These are phyloP conservation scores for Villa cingulata DNA, from an alignment of 2,888 invertebrate genomes.

Conservation along the genomic window DNA sequence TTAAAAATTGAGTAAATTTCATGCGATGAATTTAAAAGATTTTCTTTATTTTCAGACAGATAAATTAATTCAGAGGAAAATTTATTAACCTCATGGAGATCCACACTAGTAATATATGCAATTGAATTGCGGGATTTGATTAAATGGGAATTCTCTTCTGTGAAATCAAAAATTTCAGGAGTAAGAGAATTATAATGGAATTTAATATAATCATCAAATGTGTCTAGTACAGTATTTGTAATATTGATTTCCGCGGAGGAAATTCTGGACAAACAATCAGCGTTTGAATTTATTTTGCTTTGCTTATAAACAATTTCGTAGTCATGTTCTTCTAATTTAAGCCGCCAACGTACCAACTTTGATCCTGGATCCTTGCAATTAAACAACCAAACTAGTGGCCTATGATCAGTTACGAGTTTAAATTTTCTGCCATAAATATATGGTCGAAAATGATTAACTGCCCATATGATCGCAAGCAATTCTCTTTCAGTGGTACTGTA, in stretches of 20 bases:
- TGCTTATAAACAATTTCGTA: constrained; percentile 18
- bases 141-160: no score
- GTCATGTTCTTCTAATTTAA: constrained; percentile 20
- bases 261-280: constrained; percentile 20
- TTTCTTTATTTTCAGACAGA: no score
- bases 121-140: no score
- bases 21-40: background rate
- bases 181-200: no score
- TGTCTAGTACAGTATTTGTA: no score
- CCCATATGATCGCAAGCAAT: constrained; percentile 16
- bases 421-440: constrained; percentile 21
- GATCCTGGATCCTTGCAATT: constrained; percentile 16
- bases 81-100: no score
- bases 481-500: constrained; percentile 17
- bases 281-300: constrained; percentile 18
- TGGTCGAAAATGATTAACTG: constrained; percentile 18
- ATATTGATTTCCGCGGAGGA: background rate
- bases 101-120: no score
- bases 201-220: no score
- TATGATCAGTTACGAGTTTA: constrained; percentile 20
- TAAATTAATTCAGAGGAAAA: no score
- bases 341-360: constrained; percentile 18
- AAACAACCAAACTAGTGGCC: constrained; percentile 17
- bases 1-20: constrained; percentile 8
- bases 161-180: no score